Base-by-base conservation (phyloP, 2,113 vertebrate species). In the Lophotis ruficrista region DNA sequence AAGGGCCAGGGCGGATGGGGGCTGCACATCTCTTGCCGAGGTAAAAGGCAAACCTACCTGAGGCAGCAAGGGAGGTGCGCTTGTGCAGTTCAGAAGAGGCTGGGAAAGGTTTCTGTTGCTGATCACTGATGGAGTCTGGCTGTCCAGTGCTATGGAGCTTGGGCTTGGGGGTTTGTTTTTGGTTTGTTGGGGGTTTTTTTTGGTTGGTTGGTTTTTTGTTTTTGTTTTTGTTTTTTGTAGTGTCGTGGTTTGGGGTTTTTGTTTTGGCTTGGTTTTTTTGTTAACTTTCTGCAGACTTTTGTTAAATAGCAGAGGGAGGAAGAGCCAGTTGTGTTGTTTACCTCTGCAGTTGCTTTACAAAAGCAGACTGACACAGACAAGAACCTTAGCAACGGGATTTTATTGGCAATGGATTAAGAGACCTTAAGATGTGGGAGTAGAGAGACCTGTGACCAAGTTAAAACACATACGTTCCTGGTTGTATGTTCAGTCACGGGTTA, bases 251-350 rank as follows among this genome's bases (percentile, higher is more conserved):
- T 61, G 60, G 12, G 15, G 1, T 22, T 17, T 43, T 72, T 20
- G n/a, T 4, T 11, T 78, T 5, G 20, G 5, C 21, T 53, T 62
- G 27, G 2, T 12, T 77, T 41, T 88, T 75, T 48, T 79, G 37
- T 66, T 85, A 51, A 57, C 21, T 76, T 80, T 70, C 24, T 70
- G 35, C 75, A 81, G 24, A 20, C 50, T 33, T 51, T 38, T 51
- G 27, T 83, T 58, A 51, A 64, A 31, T 21, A 6, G 5, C 1
- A 0, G 8, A 2, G n/a, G 27, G 16, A n/a, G 6, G 45, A 73
- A 60, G 37, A 73, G 20, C 10, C 23, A 50, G 48, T 62, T 2
- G 0, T 50, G 41, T 12, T 79, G 47, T 68, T 84, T 57, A 62
- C 43, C 33, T 75, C 41, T 38, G 37, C 18, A 38, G 43, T 37